Evolutionary conservation across 2,113 vertebrate genomes (phyloP), one percentile per base, ranked within the genome.

Genomic region (Formicarius rufipectus): DNA sequence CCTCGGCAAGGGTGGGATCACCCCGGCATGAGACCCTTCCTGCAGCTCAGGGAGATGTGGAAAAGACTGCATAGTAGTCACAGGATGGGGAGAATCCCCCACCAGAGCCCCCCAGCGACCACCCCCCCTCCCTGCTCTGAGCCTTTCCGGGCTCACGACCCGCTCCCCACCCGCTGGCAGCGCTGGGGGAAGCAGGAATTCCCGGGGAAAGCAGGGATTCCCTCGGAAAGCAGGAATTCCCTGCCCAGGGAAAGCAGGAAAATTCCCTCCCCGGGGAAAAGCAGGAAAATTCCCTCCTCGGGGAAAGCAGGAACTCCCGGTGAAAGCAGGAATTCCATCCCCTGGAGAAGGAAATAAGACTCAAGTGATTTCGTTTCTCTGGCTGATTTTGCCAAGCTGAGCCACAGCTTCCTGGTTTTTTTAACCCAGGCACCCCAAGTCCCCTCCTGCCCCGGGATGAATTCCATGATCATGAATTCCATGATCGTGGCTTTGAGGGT

Each of bases 51-150:
- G 60, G 69, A 75, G 62, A 72, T 23, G 4, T 5, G 72, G 12
- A 1, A 16, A 49, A 27, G 73, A 49, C 79, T n/a, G 85, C 45
- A 30, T 1, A 24, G 78, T 10, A 72, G 78, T 23, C 83, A 37
- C 52, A 13, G 94, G 85, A 8, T 12, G 24, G 55, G 90, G 79
- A 78, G 53, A 27, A 22, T 3, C 58, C 6, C 28, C 19, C 4
- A 9, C 30, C 8, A 4, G 1, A 3, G 23, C 50, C 85, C 14
- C 1, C n/a, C n/a, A n/a, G n/a, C n/a, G n/a, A n/a, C n/a, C n/a
- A n/a, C n/a, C n/a, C n/a, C n/a, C n/a, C n/a, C n/a, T n/a, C n/a
- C 63, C 25, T 0, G 2, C 16, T 21, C 4, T 0, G 25, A 21
- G 20, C 71, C 62, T 9, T 4, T 12, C 33, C 1, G 2, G 23